Base-by-base conservation (phyloP, 1,140 invertebrate species). In the Bilobella aurantiaca region DNA sequence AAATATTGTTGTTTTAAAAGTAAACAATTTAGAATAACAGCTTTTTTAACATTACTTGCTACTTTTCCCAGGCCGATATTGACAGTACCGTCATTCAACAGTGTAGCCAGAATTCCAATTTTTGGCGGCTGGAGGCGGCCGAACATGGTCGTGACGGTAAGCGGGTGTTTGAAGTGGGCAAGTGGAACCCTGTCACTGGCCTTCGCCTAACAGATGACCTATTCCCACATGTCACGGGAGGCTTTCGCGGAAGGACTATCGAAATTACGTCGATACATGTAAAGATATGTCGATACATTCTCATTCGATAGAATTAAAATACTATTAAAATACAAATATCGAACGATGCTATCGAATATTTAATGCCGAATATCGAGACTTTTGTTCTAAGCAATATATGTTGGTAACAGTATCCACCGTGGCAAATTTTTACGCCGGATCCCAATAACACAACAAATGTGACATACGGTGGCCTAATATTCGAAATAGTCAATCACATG, bases 401-500 rank as follows among this genome's bases (percentile, higher is more conserved):
- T 56, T 64, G 31, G n/a, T 64, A 67, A 8, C 68, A 92, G 90
- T 89, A 87, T 80, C 89, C 89, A 1, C 90, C 90, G 0, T 93
- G 89, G 89, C 87, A 90, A 57, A 66, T 64, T n/a, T 63, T 69
- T 30, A 27, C n/a, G 2, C 58, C 23, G 32, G 58, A 66, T 57
- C 47, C 37, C 3, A 83, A 85, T 64, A 77, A 80, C 21, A 78
- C 78, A 1, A 85, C 84, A 0, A 73, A 78, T 0, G 76, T 83
- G 1, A 75, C 78, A 0, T 78, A 82, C 62, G 85, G 84, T 70
- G 90, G 90, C 27, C 77, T 92, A 28, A 80, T 89, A 21, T 90
- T 92, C 75, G 87, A 93, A 75, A 85, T 93, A 32, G 68, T 94
- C 0, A 82, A 86, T 68, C 83, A 91, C 71, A 75, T 94, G n/a